A percentile compares a stretch with the other conserved stretches of the same genome.
Conservation (phyloP, 2,113 vertebrate genomes). For the Apaloderma vittatum region DNA sequence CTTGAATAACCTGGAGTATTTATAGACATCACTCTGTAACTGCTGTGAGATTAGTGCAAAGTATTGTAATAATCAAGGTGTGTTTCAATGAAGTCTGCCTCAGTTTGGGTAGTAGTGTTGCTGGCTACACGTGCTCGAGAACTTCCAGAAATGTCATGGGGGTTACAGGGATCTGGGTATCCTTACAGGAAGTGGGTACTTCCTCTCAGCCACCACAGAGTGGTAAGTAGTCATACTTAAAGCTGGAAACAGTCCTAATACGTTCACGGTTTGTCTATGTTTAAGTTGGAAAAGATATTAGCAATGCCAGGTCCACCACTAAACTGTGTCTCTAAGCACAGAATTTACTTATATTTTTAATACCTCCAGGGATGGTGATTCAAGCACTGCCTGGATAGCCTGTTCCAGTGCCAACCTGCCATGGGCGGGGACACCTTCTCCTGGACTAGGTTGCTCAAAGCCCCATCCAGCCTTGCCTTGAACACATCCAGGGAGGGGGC, state of each 20-base stretch:
- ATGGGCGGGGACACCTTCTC: too few relatives aligned
- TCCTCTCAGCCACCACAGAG: neutral
- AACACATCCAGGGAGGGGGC: too few relatives aligned
- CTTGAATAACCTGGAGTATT: neutral
- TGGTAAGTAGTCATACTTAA: neutral
- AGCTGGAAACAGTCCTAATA: neutral
- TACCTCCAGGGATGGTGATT: too few relatives aligned
- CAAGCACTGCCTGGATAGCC: too few relatives aligned
- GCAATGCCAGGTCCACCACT: too few relatives aligned
- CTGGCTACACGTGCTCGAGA: neutral
- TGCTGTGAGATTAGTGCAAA: neutral
- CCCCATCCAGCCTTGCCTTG: too few relatives aligned
- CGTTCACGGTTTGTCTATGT: neutral
- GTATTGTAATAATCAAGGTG: neutral
- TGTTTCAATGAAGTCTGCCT: neutral
- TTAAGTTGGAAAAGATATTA: too few relatives aligned
- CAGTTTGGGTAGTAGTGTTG: neutral
- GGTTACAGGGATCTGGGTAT: neutral
- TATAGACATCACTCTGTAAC: rapidly evolving
- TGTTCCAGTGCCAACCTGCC: too few relatives aligned
- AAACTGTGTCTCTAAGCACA: too few relatives aligned
- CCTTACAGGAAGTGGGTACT: rapidly evolving
- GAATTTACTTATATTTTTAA: too few relatives aligned
- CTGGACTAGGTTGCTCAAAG: too few relatives aligned
- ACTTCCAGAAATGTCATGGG: neutral